Evolutionary conservation across 2,797 vertebrate genomes (phyloP).

Genomic region (Octomys mimax): DNA sequence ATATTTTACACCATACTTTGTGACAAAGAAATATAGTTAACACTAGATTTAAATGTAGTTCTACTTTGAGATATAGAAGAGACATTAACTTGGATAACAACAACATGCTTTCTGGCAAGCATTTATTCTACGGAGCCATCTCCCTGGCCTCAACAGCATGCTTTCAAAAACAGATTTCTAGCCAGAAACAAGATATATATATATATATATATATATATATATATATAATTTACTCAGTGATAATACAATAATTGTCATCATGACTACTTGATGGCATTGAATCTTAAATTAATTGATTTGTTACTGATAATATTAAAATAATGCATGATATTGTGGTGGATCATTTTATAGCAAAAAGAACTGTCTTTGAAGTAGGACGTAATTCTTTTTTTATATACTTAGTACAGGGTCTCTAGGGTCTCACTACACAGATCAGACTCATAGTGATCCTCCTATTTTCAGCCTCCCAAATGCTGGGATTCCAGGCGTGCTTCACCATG

Average conservation of each 20-base stretch:
- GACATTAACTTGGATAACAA: background rate
- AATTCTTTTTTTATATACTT: too few relatives aligned
- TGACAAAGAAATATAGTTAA: constrained; percentile 28
- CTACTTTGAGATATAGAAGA: background rate
- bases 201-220: too few relatives aligned
- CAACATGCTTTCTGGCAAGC: too few relatives aligned
- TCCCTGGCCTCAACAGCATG: too few relatives aligned
- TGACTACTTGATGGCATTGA: constrained; percentile 34
- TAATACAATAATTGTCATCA: background rate
- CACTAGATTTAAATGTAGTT: constrained; percentile 50
- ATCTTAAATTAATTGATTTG: constrained; percentile 35
- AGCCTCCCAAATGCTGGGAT: too few relatives aligned
- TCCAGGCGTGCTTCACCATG: too few relatives aligned
- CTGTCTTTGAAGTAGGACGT: too few relatives aligned
- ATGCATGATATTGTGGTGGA: background rate
- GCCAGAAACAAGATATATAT: constrained; percentile 42
- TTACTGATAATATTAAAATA: constrained; percentile 33
- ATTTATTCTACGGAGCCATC: too few relatives aligned
- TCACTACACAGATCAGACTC: too few relatives aligned
- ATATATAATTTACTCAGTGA: background rate
- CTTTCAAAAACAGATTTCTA: constrained; percentile 41
- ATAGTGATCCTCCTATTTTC: too few relatives aligned
- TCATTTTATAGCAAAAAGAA: background rate
- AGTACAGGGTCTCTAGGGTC: too few relatives aligned
- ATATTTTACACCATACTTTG: background rate